Evolutionary conservation across 1,140 invertebrate genomes (phyloP).

Genomic region (Phymastichus coffea): DNA sequence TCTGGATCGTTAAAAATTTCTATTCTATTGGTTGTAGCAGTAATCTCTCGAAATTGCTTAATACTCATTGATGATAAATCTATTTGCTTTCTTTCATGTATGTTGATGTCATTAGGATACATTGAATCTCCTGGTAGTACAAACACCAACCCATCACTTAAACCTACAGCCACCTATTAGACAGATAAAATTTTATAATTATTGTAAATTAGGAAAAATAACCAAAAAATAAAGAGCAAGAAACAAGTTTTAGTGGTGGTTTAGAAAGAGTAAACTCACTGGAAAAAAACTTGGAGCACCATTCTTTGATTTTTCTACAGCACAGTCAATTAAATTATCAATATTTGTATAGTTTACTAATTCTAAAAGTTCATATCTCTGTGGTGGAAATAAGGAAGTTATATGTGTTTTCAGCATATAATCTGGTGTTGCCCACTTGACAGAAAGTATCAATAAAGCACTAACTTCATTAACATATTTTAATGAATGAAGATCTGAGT

Average conservation of each 20-base stretch:
- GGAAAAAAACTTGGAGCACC: too few relatives aligned
- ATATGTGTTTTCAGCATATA: too few relatives aligned
- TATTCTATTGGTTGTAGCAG: constrained; percentile 38
- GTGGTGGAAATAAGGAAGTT: constrained; percentile 58
- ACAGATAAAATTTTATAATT: neutral
- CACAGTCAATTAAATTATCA: constrained; percentile 51
- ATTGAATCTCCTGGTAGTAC: constrained; percentile 46
- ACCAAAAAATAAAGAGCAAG: too few relatives aligned
- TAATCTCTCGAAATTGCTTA: constrained; percentile 34
- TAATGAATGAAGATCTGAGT: too few relatives aligned
- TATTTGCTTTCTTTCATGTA: constrained; percentile 33
- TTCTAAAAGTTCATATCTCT: constrained; percentile 59
- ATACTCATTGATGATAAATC: constrained; percentile 38
- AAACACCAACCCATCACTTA: constrained; percentile 37
- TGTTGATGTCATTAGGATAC: constrained; percentile 42
- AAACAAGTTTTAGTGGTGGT: too few relatives aligned
- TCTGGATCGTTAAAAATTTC: constrained; percentile 37
- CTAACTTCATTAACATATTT: too few relatives aligned
- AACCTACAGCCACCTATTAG: constrained; percentile 32
- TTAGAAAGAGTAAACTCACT: too few relatives aligned
- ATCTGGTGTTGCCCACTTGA: too few relatives aligned
- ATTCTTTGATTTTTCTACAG: too few relatives aligned
- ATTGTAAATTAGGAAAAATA: too few relatives aligned
- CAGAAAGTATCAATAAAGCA: too few relatives aligned
- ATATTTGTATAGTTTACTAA: constrained; percentile 52